A percentile compares a stretch with the other conserved stretches of the same genome.
Conservation (phyloP, 35 echinoderm and acorn worm species). For the Lytechinus pictus region DNA sequence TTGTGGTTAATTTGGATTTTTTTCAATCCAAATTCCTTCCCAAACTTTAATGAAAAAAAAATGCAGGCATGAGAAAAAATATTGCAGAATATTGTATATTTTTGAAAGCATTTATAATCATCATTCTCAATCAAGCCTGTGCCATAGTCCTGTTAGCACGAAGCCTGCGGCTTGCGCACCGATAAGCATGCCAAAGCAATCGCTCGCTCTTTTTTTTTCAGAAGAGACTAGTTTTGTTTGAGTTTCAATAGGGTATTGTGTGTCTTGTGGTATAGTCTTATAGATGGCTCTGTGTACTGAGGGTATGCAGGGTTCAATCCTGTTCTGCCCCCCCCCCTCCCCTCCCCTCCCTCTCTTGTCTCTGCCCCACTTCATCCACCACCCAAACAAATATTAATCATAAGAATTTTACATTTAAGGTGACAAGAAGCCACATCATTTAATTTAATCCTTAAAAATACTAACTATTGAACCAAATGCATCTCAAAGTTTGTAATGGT, state of each 20-base stretch:
- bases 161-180: not conserved
- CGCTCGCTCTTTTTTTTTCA: not conserved
- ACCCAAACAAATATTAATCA: too few relatives aligned
- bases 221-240: slow-evolving; percentile 30
- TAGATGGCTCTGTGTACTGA: not conserved
- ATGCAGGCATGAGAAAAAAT: not conserved
- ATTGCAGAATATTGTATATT: not conserved
- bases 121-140: not conserved
- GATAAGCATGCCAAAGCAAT: not conserved
- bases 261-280: not conserved
- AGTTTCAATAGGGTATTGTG: slow-evolving; percentile 36
- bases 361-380: not conserved
- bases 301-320: slow-evolving; percentile 21
- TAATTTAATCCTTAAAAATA: too few relatives aligned
- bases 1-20: not conserved
- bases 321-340: not conserved
- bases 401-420: too few relatives aligned
- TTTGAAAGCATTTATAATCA: slow-evolving; percentile 1
- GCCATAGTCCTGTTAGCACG: slow-evolving; percentile 18
- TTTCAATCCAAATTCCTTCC: not conserved
- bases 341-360: not conserved
- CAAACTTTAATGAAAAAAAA: not conserved
- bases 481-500: too few relatives aligned
- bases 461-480: too few relatives aligned
- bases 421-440: too few relatives aligned